Conservation (phyloP, 2,888 invertebrate species). For the Tenthredo mesomela region DNA sequence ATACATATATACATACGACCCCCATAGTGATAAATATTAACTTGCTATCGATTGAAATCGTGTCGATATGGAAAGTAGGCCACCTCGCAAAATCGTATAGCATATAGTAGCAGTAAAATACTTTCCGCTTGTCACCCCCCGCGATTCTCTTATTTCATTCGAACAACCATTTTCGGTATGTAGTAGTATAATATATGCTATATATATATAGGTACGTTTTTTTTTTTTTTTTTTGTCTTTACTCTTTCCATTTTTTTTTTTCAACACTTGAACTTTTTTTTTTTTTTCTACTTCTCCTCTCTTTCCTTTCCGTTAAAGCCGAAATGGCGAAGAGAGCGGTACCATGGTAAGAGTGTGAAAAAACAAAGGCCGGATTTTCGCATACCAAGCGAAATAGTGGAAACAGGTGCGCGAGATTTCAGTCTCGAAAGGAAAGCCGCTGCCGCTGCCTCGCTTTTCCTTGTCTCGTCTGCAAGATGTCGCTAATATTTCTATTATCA, state of each 20-base stretch:
- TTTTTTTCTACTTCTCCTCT: neutral
- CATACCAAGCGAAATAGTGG: neutral
- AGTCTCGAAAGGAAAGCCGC: neutral
- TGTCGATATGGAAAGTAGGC: constrained; percentile 40
- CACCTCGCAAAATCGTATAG: neutral
- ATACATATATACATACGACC: neutral
- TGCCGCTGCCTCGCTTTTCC: neutral
- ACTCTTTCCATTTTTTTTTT: neutral
- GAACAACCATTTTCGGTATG: neutral
- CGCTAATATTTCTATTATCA: constrained; percentile 47
- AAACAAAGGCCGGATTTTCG: neutral
- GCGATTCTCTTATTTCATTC: neutral
- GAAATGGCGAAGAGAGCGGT: neutral
- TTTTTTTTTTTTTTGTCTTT: neutral
- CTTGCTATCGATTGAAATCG: constrained; percentile 57
- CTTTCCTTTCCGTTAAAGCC: neutral
- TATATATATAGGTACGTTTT: neutral
- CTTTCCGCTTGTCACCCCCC: constrained; percentile 18
- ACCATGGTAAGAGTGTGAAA: neutral
- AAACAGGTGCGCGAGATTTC: constrained; percentile 27
- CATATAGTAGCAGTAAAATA: neutral
- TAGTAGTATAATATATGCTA: neutral
- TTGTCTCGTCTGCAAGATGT: neutral
- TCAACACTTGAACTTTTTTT: neutral
- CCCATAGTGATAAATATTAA: constrained; percentile 55